Evolutionary conservation across 2,113 vertebrate species (phyloP).

Genomic region (Ptilonorhynchus violaceus): DNA sequence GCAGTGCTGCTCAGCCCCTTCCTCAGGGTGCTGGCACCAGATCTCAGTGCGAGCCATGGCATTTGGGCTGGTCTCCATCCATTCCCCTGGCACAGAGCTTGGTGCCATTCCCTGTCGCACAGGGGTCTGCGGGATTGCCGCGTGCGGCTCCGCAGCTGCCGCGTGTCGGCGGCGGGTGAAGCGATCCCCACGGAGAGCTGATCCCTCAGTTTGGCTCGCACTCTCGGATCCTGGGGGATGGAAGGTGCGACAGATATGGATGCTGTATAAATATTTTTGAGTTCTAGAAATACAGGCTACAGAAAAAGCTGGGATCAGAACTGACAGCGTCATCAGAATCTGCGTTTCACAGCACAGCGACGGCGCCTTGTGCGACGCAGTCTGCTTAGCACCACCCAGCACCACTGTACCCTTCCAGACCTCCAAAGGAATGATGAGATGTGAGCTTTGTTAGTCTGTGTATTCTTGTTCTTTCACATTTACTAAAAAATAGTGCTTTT

Average conservation of each 20-base stretch:
- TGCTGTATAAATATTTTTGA: constrained; percentile 13
- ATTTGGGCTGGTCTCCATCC: not conserved
- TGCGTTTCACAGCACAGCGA: not conserved
- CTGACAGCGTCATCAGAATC: not conserved
- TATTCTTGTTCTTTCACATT: not conserved
- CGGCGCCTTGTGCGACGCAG: not conserved
- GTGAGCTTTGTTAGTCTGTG: not conserved
- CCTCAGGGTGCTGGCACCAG: not conserved
- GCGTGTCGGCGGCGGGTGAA: not conserved
- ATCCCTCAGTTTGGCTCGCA: not conserved
- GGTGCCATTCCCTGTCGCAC: not conserved
- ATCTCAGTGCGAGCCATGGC: not conserved
- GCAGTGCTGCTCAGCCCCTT: not conserved
- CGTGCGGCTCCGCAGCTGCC: not conserved
- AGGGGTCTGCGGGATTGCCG: not conserved
- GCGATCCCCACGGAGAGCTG: rapidly evolving
- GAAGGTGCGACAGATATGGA: not conserved
- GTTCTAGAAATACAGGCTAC: not conserved
- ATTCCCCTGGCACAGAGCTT: not conserved
- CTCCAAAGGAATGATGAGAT: not conserved
- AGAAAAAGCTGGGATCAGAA: not conserved
- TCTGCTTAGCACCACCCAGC: not conserved
- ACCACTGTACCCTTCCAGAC: not conserved
- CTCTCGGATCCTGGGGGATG: not conserved
- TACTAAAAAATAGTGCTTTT: not conserved